Conservation (phyloP, 2,113 vertebrate genomes). For the Zingel zingel region DNA sequence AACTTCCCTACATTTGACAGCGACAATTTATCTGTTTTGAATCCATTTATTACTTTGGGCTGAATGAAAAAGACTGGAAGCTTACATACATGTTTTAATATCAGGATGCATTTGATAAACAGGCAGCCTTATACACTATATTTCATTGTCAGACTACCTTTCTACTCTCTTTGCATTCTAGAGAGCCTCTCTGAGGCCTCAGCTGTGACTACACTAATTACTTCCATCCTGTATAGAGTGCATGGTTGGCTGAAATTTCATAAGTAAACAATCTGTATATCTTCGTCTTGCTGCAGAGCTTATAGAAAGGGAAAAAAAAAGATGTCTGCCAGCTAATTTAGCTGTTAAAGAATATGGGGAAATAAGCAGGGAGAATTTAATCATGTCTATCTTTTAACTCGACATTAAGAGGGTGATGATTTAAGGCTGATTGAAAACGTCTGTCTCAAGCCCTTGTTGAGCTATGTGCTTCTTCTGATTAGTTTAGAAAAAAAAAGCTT, state of each 20-base stretch:
- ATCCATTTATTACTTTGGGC: background rate
- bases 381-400: conserved; percentile 30
- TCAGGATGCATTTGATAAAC: conserved; percentile 41
- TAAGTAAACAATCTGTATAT: conserved; percentile 69
- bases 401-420: conserved; percentile 25
- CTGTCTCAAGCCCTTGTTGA: conserved; percentile 40
- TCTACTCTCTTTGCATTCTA: conserved; percentile 47
- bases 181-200: conserved; percentile 56
- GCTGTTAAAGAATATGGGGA: conserved; percentile 30
- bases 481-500: conserved; percentile 39
- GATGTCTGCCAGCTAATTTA: conserved; percentile 44
- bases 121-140: conserved; percentile 24
- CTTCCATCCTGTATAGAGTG: conserved; percentile 50
- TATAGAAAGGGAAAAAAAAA: conserved; percentile 29
- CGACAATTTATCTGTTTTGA: background rate
- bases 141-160: conserved; percentile 49
- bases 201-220: conserved; percentile 72
- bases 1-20: background rate
- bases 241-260: conserved; percentile 57
- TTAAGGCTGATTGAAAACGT: conserved; percentile 34
- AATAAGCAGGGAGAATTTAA: conserved; percentile 29
- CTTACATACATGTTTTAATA: background rate
- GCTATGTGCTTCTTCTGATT: conserved; percentile 7
- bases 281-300: conserved; percentile 38
- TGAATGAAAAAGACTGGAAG: background rate